Evolutionary conservation across 2,888 invertebrate species (phyloP).

Genomic region (Dione juno): DNA sequence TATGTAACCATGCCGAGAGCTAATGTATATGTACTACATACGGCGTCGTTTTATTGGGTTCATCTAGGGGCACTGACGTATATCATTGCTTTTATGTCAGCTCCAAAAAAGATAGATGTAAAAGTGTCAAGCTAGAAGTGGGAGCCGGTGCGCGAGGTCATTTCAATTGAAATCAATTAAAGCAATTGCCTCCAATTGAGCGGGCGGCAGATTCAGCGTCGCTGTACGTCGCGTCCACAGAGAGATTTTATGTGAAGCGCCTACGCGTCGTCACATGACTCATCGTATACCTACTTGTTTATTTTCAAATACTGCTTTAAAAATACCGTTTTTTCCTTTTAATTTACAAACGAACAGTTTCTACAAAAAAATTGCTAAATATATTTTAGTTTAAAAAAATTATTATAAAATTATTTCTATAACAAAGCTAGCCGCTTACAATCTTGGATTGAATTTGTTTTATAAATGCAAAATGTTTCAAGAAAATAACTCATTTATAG

Average conservation of each 20-base stretch:
- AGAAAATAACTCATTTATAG: too few relatives aligned
- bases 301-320: background rate
- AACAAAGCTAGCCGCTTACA: too few relatives aligned
- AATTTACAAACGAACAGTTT: background rate
- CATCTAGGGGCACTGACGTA: conserved; percentile 68
- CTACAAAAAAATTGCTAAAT: too few relatives aligned
- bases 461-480: too few relatives aligned
- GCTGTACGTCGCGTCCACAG: conserved; percentile 73
- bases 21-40: conserved; percentile 1
- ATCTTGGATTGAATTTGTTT: too few relatives aligned
- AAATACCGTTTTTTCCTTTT: too few relatives aligned
- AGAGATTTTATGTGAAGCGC: conserved; percentile 81
- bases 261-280: conserved; percentile 78
- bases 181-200: conserved; percentile 82
- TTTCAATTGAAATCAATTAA: conserved; percentile 83
- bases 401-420: too few relatives aligned
- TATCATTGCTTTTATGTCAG: conserved; percentile 77
- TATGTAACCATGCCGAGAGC: conserved; percentile 30
- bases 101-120: conserved; percentile 83
- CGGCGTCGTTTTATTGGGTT: conserved; percentile 49
- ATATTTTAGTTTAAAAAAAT: too few relatives aligned
- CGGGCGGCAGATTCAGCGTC: conserved; percentile 81
- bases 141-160: conserved; percentile 81
- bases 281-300: conserved; percentile 53
- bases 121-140: conserved; percentile 80